Conservation (phyloP, 2,113 vertebrate species). For the Bucco capensis region DNA sequence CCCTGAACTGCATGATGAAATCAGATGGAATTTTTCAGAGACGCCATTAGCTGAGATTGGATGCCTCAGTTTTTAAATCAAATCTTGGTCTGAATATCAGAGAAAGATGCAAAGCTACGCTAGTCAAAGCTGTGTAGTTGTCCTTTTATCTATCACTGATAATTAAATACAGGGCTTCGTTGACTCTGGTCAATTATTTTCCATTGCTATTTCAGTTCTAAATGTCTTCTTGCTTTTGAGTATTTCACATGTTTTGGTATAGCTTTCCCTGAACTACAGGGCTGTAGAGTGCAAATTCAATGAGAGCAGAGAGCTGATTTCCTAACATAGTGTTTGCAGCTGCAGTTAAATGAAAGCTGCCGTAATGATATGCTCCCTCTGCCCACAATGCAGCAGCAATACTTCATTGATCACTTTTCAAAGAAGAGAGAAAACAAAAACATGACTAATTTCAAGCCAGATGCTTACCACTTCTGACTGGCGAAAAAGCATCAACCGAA, state of each 20-base stretch:
- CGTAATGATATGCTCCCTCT: neutral
- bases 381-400: neutral
- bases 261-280: neutral
- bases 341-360: neutral
- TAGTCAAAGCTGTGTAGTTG: conserved; percentile 20
- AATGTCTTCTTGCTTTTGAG: conserved; percentile 16
- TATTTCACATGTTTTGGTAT: neutral
- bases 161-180: conserved; percentile 27
- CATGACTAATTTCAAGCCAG: neutral
- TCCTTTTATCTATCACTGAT: conserved; percentile 42
- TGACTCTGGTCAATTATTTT: conserved; percentile 11
- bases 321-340: neutral
- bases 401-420: neutral
- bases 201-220: neutral
- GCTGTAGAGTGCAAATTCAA: neutral
- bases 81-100: conserved; percentile 3
- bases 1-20: neutral
- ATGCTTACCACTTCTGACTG: neutral
- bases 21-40: conserved; percentile 28
- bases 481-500: neutral
- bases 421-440: neutral
- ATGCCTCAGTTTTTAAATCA: conserved; percentile 30
- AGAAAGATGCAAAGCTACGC: conserved; percentile 25
- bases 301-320: neutral
- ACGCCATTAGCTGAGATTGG: neutral